Conservation (phyloP, 2,113 vertebrate species). For the Gallinago undulata region DNA sequence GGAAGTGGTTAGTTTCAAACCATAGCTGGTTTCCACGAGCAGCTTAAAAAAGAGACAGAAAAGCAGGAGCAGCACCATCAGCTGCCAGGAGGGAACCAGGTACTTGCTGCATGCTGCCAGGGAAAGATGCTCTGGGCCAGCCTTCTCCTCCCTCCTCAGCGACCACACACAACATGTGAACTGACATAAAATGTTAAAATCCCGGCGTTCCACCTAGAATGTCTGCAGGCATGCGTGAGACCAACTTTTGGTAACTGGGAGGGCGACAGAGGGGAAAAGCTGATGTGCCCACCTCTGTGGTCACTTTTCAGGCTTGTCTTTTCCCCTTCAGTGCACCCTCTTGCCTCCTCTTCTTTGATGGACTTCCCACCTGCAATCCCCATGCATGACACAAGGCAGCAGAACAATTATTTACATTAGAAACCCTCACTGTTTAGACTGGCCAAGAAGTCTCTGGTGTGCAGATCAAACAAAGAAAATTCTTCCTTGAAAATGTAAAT, state of each 20-base stretch:
- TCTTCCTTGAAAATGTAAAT: conserved; percentile 28
- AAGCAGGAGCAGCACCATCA: neutral
- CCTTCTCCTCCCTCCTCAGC: neutral
- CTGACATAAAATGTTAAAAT: neutral
- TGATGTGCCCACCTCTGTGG: neutral
- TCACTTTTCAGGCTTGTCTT: neutral
- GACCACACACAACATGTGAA: neutral
- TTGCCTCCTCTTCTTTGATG: neutral
- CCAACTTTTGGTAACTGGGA: neutral
- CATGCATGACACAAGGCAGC: neutral
- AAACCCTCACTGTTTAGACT: conserved; percentile 45
- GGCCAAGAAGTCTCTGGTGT: neutral
- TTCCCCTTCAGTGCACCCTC: neutral
- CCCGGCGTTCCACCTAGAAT: neutral
- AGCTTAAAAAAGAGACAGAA: neutral
- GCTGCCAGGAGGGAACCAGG: neutral
- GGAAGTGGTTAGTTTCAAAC: neutral
- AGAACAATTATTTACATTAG: conserved; percentile 38
- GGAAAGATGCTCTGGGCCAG: neutral
- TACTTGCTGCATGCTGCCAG: neutral
- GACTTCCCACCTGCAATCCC: neutral
- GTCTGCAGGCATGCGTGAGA: fast-evolving
- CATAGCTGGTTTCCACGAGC: neutral
- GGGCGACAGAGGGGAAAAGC: fast-evolving
- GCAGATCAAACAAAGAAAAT: conserved; percentile 26